These are phyloP conservation scores for Thripadectes ignobilis DNA, from an alignment of 2,797 vertebrate genomes.

Conservation along the genomic window DNA sequence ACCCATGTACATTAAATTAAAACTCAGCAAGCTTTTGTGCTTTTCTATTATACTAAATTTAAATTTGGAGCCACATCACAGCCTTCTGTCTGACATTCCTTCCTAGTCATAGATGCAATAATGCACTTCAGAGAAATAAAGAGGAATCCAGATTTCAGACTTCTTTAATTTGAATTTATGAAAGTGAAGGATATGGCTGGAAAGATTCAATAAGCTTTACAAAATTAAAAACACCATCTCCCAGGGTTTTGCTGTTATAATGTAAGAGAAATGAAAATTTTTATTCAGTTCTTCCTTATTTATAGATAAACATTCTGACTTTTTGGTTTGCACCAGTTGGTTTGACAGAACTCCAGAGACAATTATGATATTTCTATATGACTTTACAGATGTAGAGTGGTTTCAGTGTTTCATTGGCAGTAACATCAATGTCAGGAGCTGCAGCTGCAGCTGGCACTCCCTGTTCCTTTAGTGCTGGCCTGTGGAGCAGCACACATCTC, in stretches of 20 bases:
- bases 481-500: background rate
- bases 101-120: background rate
- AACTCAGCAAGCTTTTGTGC: accelerated
- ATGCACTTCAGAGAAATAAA: background rate
- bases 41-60: background rate
- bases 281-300: background rate
- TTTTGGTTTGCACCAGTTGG: background rate
- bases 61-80: background rate
- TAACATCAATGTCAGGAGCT: background rate
- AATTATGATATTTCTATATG: background rate
- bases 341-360: background rate
- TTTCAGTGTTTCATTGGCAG: background rate
- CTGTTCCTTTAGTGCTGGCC: background rate
- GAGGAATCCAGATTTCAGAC: background rate
- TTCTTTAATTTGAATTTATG: background rate
- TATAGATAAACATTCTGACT: background rate
- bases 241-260: background rate
- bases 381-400: background rate
- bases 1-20: background rate
- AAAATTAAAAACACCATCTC: background rate
- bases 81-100: background rate
- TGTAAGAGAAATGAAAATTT: background rate
- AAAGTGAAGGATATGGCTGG: background rate
- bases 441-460: background rate
- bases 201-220: background rate